Evolutionary conservation across 2,113 vertebrate genomes (phyloP), one percentile per base, ranked within the genome.

Genomic region (Phylloscopus trochiloides): DNA sequence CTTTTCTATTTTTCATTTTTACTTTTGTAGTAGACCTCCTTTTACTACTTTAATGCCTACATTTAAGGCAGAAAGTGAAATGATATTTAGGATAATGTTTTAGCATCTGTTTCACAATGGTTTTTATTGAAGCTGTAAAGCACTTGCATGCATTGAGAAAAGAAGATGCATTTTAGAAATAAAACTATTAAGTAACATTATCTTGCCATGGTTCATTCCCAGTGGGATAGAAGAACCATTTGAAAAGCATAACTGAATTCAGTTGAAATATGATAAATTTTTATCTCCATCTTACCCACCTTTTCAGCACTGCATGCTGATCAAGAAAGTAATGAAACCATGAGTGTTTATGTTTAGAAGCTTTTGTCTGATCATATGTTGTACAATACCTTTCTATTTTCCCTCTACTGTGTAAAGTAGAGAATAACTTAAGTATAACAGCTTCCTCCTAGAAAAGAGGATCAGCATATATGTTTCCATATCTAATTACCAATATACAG

Each of bases 141-240:
- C 75, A 94, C 72, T 93, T 92, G 82, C 48, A 80, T 36, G 72
- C 82, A 79, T 28, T 74, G 51, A 67, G n/a, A 80, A 92, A 92
- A 92, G 78, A 93, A 93, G 88, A 92, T 73, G 43, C 92, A 68
- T 96, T 96, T 96, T 80, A 90, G 92, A 94, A 95, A 96, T 84
- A 93, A 96, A 96, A 93, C 85, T 93, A 97, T 96, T 95, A 96
- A 96, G 90, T 92, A 92, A 90, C 79, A 96, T 96, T 93, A 94
- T 92, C 94, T 94, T 95, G 88, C 92, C 78, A 75, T 90, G 55
- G 94, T 90, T 96, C 61, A 75, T 94, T 95, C 88, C 93, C 92
- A 77, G n/a, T 88, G 90, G 93, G 79, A 92, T 17, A 94, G 43
- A 84, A 13, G 57, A 94, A 80, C 55, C 78, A 68, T 90, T 92